Base-by-base conservation (phyloP, 2,888 invertebrate species). In the Galeruca laticollis region DNA sequence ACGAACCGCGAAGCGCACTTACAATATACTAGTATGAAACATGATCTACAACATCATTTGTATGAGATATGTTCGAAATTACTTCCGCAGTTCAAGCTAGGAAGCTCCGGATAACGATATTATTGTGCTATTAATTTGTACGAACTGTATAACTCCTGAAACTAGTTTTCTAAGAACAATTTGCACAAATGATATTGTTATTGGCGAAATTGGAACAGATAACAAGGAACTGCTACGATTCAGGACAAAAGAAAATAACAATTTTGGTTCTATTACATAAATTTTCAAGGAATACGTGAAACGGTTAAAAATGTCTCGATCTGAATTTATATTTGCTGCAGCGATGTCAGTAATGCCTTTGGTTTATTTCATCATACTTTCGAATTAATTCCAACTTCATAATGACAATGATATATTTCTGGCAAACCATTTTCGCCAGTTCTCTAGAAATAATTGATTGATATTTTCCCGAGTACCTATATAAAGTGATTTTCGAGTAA, bases 281-380 rank as follows among this genome's bases (percentile, higher is more conserved):
- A 52, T 52, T 26, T 52, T 20, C 20, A 20, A 9, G 10, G 21
- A 3, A 52, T 21, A 52, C 52, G 52, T 52, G 52, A 21, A 52
- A 11, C n/a, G 52, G 26, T 52, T 52, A 6, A 26, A n/a, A 26
- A 52, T 52, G 21, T 52, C 26, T 52, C 2, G 20, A 52, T 52
- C 21, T 21, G 52, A 52, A 52, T 52, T 52, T 52, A 52, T 52
- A 52, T 52, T 52, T 52, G 13, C 52, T 21, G 52, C 52, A 52
- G 21, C 4, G 51, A 20, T 10, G 51, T 18, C 11, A 21, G 47
- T 47, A 11, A 26, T 52, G 52, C 13, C 13, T 13, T 13, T n/a
- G 43, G 4, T 43, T 43, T n/a, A 4, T 37, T 11, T 13, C 37
- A 37, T 11, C 13, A 11, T 2, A 37, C 13, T 11, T 43, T 43